Conservation (phyloP, 1,140 invertebrate species). For the Penaeus chinensis region DNA sequence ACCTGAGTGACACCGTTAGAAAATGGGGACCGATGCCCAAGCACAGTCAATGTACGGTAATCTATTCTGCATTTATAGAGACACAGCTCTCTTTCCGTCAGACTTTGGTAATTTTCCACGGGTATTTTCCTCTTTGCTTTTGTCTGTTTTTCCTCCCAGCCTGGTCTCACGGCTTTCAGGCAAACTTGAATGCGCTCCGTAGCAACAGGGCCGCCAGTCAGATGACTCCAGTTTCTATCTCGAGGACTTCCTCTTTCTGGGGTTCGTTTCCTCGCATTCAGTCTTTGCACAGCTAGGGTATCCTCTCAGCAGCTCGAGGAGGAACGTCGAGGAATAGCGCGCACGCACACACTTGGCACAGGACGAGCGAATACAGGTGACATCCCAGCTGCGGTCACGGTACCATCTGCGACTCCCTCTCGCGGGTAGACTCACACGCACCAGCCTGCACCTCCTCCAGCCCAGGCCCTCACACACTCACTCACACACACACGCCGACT, state of each 20-base stretch:
- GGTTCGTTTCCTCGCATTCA: no score
- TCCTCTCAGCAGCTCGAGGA: not conserved
- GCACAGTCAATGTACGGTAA: no score
- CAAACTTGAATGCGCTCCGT: conserved; percentile 34
- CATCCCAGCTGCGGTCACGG: conserved; percentile 37
- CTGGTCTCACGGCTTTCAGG: conserved; percentile 19
- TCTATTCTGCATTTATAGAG: no score
- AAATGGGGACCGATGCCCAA: no score
- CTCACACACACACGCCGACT: conserved; percentile 4
- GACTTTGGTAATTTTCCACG: no score
- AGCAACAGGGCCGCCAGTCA: conserved; percentile 18
- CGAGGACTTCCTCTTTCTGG: no score
- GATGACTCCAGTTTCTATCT: no score
- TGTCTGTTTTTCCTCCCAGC: no score
- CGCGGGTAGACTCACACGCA: conserved; percentile 23
- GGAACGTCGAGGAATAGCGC: not conserved
- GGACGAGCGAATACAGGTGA: conserved; percentile 22
- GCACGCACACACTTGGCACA: not conserved
- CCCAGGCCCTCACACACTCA: conserved; percentile 27
- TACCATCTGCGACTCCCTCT: conserved; percentile 16
- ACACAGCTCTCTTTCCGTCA: no score
- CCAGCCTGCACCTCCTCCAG: conserved; percentile 32
- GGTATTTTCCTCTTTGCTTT: no score
- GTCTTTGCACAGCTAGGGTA: no score
- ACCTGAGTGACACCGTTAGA: no score